These are phyloP conservation scores for Drosophila anceps DNA, from an alignment of 2,888 invertebrate species.

Conservation along the genomic window DNA sequence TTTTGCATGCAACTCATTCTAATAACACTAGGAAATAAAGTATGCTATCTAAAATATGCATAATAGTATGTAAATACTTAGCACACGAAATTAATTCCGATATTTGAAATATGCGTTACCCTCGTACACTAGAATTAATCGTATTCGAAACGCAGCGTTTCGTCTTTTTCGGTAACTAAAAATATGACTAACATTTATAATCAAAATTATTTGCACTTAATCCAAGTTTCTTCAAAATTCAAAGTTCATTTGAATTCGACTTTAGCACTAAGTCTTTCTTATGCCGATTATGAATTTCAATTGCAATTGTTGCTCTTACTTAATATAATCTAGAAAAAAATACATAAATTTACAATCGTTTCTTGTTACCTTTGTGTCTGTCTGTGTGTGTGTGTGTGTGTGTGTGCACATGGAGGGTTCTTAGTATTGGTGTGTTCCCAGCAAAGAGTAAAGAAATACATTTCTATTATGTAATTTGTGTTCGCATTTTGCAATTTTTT, in stretches of 20 bases:
- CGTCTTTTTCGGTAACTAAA: conserved; percentile 60
- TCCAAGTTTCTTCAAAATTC: too few species aligned
- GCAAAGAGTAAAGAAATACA: conserved; percentile 30
- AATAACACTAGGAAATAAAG: conserved; percentile 49
- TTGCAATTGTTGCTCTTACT: conserved; percentile 52
- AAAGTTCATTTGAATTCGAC: conserved; percentile 7
- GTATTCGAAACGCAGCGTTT: conserved; percentile 55
- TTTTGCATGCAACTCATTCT: conserved; percentile 52
- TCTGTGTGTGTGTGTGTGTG: too few species aligned
- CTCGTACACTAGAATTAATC: conserved; percentile 25
- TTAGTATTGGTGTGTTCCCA: conserved; percentile 25
- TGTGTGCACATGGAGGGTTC: conserved; percentile 69
- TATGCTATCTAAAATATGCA: conserved; percentile 52
- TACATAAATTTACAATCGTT: conserved; percentile 46
- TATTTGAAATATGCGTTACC: conserved; percentile 32
- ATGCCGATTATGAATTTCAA: conserved; percentile 66
- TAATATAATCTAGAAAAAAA: conserved; percentile 65
- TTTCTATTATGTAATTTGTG: conserved; percentile 17
- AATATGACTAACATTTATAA: conserved; percentile 71
- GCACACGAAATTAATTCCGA: conserved; percentile 43
- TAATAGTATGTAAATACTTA: conserved; percentile 29
- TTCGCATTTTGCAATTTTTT: conserved; percentile 44
- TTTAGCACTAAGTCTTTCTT: conserved; percentile 70
- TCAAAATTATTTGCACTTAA: conserved; percentile 58
- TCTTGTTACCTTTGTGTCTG: conserved; percentile 32